phyloP scores from a whole-genome alignment of 2,888 invertebrate species.

The Pedicia rivosa region DNA sequence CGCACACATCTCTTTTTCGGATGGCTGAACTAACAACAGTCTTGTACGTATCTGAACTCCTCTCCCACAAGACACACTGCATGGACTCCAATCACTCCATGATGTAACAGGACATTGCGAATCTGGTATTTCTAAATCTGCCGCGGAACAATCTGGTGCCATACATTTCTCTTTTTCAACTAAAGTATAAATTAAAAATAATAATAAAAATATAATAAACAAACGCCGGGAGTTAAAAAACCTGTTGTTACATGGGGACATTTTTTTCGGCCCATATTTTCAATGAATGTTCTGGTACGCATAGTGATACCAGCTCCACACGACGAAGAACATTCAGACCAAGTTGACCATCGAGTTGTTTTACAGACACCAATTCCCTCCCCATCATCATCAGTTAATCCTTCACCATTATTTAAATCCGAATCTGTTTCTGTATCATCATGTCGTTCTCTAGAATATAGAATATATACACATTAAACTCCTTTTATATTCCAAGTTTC shows the following conservation, averaged over 20 bases:
- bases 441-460: constrained; percentile 1
- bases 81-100: constrained; percentile 89
- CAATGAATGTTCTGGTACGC: constrained; percentile 54
- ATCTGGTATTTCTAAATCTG: constrained; percentile 38
- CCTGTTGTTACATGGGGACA: constrained; percentile 57
- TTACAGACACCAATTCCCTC: constrained; percentile 28
- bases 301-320: constrained; percentile 69
- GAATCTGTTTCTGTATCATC: constrained; percentile 27
- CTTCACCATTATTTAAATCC: constrained; percentile 24
- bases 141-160: constrained; percentile 46
- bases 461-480: too few relatives aligned
- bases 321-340: constrained; percentile 68
- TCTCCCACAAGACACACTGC: constrained; percentile 74
- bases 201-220: not conserved
- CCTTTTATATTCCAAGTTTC: too few relatives aligned
- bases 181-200: constrained; percentile 15
- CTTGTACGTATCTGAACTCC: constrained; percentile 62
- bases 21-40: constrained; percentile 47
- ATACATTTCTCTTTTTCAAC: constrained; percentile 65
- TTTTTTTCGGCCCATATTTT: constrained; percentile 62
- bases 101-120: constrained; percentile 61
- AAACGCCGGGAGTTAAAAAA: constrained; percentile 18
- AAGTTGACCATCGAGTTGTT: constrained; percentile 26
- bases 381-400: constrained; percentile 23
- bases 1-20: constrained; percentile 46